Evolutionary conservation across 2,113 vertebrate species (phyloP), one percentile per base, ranked within the genome.

Genomic region (Regulus satrapa): DNA sequence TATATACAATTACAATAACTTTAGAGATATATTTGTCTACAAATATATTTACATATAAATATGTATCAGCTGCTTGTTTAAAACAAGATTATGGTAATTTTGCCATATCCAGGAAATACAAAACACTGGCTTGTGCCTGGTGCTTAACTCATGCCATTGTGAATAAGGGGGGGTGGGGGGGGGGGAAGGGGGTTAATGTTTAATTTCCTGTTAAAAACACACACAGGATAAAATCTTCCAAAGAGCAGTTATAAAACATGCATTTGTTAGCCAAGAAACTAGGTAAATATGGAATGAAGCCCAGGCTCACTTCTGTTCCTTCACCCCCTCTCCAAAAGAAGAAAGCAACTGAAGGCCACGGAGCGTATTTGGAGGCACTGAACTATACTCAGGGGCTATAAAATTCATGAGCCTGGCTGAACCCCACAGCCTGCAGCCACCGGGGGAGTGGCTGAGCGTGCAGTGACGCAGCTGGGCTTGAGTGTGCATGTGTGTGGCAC

Each of bases 181-280:
- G 49, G 52, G 68, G 83, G 64, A 85, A 88, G n/a, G 90, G 67
- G 54, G 63, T 94, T 95, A 84, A 91, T 93, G 82, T 92, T 87
- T 96, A 91, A 95, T 92, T 96, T 97, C 89, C 95, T 94, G 96
- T 88, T 84, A 73, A 72, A 94, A 95, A 94, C 69, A 94, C 78
- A 95, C 93, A 95, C 87, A 89, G 79, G 84, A 97, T 96, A 97
- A 92, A 95, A 97, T 96, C 89, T 94, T 95, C 78, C 88, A 92
- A 92, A 94, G 94, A 89, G 89, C 87, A 88, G 82, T 95, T 94
- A 89, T 94, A 93, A 95, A 68, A 74, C 82, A 95, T 29, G 93
- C 26, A 91, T 83, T 89, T 64, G 91, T 90, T 93, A 92, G 95
- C 82, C 88, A 93, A 97, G 92, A 94, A 96, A 93, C 84, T 92